phyloP scores from a whole-genome alignment of 2,113 vertebrate species.

The Vombatus ursinus region DNA sequence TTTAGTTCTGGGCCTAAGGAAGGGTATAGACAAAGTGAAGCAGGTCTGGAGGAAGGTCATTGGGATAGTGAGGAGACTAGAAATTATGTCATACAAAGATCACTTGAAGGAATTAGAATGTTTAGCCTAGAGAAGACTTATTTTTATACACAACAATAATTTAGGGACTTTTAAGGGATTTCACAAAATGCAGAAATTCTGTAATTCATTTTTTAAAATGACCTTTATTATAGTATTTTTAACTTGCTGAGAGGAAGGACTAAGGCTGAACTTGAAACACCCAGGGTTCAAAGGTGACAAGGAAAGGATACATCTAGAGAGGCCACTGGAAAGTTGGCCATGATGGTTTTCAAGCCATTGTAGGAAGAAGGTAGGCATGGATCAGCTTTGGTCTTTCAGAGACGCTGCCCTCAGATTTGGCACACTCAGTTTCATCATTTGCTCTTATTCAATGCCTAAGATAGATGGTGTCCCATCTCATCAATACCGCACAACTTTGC shows the following conservation, averaged over 20 bases:
- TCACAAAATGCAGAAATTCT: neutral
- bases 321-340: neutral
- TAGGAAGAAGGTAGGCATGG: neutral
- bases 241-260: neutral
- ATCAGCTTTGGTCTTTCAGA: neutral
- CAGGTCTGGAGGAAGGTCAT: neutral
- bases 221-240: neutral
- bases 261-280: neutral
- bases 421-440: neutral
- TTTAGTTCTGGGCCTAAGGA: neutral
- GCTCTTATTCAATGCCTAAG: neutral
- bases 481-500: neutral
- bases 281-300: neutral
- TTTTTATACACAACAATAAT: neutral
- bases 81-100: neutral
- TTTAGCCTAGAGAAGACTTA: neutral
- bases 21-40: neutral
- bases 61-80: neutral
- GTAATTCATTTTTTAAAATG: neutral
- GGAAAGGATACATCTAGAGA: neutral
- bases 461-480: neutral
- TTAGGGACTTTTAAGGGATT: neutral
- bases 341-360: neutral
- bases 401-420: neutral
- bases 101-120: neutral